Conservation (phyloP, 1,140 invertebrate species). For the Phthorimaea operculella region DNA sequence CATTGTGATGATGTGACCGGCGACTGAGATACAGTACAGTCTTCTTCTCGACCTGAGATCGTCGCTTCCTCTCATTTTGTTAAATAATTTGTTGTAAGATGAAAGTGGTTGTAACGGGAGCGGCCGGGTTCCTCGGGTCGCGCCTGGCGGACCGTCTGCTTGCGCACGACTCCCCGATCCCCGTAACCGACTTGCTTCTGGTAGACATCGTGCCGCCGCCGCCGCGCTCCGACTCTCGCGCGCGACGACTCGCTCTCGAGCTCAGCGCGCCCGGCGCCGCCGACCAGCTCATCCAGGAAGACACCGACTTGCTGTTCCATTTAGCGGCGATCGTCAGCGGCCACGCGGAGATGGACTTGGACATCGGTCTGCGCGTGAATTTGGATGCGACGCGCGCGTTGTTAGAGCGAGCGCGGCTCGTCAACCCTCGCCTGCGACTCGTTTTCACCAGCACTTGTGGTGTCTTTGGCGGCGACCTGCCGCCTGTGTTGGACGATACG, state of each 20-base stretch:
- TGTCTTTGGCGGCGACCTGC: conserved; percentile 44
- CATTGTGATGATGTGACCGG: too few species aligned
- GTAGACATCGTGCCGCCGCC: conserved; percentile 22
- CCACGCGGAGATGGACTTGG: conserved; percentile 47
- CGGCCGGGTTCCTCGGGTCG: conserved; percentile 42
- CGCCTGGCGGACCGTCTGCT: conserved; percentile 32
- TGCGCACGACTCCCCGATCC: conserved; percentile 18
- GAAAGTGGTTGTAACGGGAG: conserved; percentile 50
- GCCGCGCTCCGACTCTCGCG: conserved; percentile 20
- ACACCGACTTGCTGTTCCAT: conserved; percentile 38
- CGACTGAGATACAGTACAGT: too few species aligned
- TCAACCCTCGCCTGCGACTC: conserved; percentile 29
- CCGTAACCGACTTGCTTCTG: conserved; percentile 28
- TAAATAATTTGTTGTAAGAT: conserved; percentile 15
- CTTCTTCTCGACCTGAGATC: too few species aligned
- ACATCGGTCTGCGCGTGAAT: conserved; percentile 44
- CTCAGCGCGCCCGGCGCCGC: conserved; percentile 21
- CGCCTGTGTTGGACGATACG: conserved; percentile 30
- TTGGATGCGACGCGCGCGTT: conserved; percentile 47
- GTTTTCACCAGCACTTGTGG: conserved; percentile 44
- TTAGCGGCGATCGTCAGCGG: conserved; percentile 54
- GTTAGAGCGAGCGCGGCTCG: conserved; percentile 28
- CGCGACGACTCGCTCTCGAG: conserved; percentile 22
- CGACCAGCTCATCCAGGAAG: conserved; percentile 19
- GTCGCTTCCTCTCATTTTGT: too few species aligned